Evolutionary conservation across 2,888 invertebrate species (phyloP).

Genomic region (Epirrita christyi): DNA sequence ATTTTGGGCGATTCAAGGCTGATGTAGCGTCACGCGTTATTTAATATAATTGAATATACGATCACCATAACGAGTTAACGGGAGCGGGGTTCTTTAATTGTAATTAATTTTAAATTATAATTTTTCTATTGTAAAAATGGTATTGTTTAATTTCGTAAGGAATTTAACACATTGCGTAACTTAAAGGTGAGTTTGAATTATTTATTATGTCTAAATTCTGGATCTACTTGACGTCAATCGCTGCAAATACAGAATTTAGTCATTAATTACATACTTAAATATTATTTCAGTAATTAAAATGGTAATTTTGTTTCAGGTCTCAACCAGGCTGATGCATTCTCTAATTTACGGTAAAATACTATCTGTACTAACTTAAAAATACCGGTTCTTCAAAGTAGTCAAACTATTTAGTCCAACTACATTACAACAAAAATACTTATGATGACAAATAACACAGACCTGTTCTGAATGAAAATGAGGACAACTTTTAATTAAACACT

Average conservation of each 20-base stretch:
- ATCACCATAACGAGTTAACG: conserved; percentile 53
- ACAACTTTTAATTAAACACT: conserved; percentile 41
- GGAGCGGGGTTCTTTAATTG: conserved; percentile 69
- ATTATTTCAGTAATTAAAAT: not conserved
- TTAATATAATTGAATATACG: conserved; percentile 39
- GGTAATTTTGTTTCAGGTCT: conserved; percentile 11
- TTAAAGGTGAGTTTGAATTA: conserved; percentile 48
- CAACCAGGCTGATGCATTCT: not conserved
- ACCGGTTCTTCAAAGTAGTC: too few species aligned
- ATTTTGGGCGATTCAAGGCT: conserved; percentile 58
- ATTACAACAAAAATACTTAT: conserved; percentile 21
- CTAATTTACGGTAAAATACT: conserved; percentile 6
- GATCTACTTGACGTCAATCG: not conserved
- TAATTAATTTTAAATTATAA: conserved; percentile 85
- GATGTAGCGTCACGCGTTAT: conserved; percentile 41
- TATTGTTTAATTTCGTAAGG: conserved; percentile 57
- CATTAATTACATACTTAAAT: not conserved
- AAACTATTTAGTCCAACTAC: too few species aligned
- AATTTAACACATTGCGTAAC: conserved; percentile 27
- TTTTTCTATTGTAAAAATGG: conserved; percentile 80
- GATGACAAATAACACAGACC: conserved; percentile 66
- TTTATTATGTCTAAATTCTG: conserved; percentile 21
- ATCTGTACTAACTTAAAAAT: not conserved
- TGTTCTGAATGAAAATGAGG: conserved; percentile 67
- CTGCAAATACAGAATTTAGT: conserved; percentile 4